Base-by-base conservation (phyloP, 2,113 vertebrate species). In the Athene cunicularia region DNA sequence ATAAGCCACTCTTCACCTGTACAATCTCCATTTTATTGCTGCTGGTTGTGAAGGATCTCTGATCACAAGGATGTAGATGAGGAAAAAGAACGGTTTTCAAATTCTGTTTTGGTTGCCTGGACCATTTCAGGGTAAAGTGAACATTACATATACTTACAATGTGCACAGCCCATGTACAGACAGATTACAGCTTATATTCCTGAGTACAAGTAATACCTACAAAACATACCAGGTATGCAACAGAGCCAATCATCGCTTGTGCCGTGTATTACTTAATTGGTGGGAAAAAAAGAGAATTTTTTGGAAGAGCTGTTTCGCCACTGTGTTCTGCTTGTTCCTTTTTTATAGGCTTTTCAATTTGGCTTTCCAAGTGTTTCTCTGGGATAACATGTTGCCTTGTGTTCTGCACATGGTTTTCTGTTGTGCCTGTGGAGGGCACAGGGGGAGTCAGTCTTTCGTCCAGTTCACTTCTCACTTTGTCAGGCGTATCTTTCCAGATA, bases 21-120 rank as follows among this genome's bases (percentile, higher is more conserved):
- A 88, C 30, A 56, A 74, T 96, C 90, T 96, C 92, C 79, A 66
- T 92, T 96, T 97, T 96, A 96, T 97, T 96, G 97, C 96, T 93
- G 74, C 79, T 91, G 32, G 35, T 95, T 82, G 58, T 91, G 79
- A 93, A 86, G 77, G 59, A 93, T 50, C 62, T 94, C 62, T 53
- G 66, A 80, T 60, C 45, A 94, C 53, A 93, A 70, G 27, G 45
- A 80, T 76, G 59, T 41, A 66, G 52, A 64, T 82, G 47, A 94
- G 15, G 58, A 72, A 80, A 55, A 86, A 2, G 53, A 96, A 94
- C 30, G n/a, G 19, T 63, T 94, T 77, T 85, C 49, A 85, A 68
- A 89, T 73, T 89, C 47, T 47, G 8, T 67, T 91, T 94, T 91
- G 70, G 56, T 58, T 88, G 59, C 56, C 53, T 92, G 62, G 67